Base-by-base conservation (phyloP, 2,113 vertebrate species). In the Centropus unirufus region DNA sequence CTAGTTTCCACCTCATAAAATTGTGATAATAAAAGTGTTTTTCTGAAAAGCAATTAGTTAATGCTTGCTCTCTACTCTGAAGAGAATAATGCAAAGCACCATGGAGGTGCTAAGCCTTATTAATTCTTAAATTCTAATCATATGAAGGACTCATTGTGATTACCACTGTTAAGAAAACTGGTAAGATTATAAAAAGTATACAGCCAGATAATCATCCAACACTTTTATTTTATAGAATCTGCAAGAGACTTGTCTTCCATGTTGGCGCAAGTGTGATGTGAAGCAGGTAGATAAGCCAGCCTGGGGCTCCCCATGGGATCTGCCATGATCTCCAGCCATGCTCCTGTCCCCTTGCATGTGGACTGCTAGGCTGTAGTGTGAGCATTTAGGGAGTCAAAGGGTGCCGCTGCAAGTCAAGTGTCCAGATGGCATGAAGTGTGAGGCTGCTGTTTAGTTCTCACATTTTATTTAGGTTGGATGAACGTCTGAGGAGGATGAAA, bases 1-100 rank as follows among this genome's bases (percentile, higher is more conserved):
- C 75, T 89, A 89, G 73, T 97, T 97, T 92, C 70, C 91, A 95
- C 87, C 78, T 93, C 81, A 92, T 97, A 93, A 97, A 95, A 92
- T 26, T 82, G 74, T 84, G 80, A 91, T 92, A 93, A 82, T 92
- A 92, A 87, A 95, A 92, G 54, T 95, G 63, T 89, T 95, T 96
- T 97, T 82, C 79, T 92, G 86, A 96, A 87, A 66, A 92, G n/a
- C 66, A 79, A 92, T 96, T 96, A 95, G 83, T 93, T 95, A 96
- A 89, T 75, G 22, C 83, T 93, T 92, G 62, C 79, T 94, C 83
- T 76, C 23, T 29, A 24, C n/a, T 89, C 44, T 76, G 62, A 94
- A 74, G 44, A 94, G 44, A 83, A 95, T 92, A 93, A 72, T 55
- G 44, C 61, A 89, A 93, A 90, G 40, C 21, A 82, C 69, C 0